phyloP scores from a whole-genome alignment of 2,113 vertebrate genomes.

The Struthidea cinerea region DNA sequence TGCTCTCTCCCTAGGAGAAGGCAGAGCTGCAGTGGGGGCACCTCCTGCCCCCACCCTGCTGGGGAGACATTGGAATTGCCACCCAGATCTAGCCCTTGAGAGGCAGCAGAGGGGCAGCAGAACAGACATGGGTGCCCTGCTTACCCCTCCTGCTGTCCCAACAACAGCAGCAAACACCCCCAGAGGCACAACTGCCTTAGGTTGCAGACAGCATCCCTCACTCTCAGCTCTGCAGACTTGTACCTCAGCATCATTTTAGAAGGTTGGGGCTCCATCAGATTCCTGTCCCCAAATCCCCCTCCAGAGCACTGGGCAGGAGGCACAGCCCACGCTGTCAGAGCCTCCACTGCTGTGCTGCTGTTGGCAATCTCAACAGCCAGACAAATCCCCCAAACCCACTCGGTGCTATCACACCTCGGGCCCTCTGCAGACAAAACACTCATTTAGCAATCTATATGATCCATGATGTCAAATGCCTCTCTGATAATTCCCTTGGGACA shows the following conservation, averaged over 20 bases:
- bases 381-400: not conserved
- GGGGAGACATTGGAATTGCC: not conserved
- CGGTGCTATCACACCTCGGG: not conserved
- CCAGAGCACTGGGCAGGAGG: not conserved
- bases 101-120: not conserved
- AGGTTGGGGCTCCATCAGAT: rapidly evolving
- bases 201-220: not conserved
- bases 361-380: not conserved
- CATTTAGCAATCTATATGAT: not conserved
- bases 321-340: rapidly evolving
- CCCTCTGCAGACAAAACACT: not conserved
- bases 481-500: slow-evolving; percentile 2
- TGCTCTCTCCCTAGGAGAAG: not conserved
- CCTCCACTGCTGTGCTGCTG: not conserved
- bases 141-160: not conserved
- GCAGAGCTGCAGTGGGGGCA: not conserved
- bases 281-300: not conserved
- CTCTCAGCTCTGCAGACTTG: rapidly evolving
- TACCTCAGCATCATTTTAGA: not conserved
- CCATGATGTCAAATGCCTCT: not conserved
- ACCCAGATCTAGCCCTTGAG: not conserved
- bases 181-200: not conserved
- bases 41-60: not conserved
- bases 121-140: not conserved
- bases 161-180: rapidly evolving